These are phyloP conservation scores for Chloroceryle amazona DNA, from an alignment of 2,797 vertebrate genomes.

Conservation along the genomic window DNA sequence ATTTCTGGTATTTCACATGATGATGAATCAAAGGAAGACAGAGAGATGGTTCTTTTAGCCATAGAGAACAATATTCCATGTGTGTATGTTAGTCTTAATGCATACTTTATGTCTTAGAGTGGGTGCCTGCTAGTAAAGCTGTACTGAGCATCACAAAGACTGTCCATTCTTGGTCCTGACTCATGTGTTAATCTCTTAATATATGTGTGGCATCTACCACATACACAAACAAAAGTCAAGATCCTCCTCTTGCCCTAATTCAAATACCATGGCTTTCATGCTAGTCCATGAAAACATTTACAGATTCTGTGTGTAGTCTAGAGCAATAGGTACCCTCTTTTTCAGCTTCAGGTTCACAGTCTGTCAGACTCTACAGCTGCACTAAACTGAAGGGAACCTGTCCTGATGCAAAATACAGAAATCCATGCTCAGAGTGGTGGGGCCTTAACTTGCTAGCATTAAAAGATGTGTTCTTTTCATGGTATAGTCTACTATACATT, in stretches of 20 bases:
- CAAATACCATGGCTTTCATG: background rate
- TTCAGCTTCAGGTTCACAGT: background rate
- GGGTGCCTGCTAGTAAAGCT: fast-evolving
- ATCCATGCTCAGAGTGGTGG: fast-evolving
- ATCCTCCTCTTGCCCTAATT: background rate
- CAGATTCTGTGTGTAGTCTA: background rate
- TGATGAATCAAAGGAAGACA: background rate
- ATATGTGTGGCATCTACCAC: background rate
- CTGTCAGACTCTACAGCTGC: background rate
- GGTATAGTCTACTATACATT: background rate
- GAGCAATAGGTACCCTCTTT: background rate
- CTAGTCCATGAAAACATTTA: background rate
- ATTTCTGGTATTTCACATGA: background rate
- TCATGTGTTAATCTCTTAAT: background rate
- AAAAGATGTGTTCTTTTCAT: background rate
- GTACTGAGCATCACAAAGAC: fast-evolving
- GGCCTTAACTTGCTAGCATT: background rate
- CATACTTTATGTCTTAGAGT: fast-evolving
- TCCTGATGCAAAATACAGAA: background rate
- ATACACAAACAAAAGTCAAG: background rate
- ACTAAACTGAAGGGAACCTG: background rate
- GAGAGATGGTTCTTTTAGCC: background rate
- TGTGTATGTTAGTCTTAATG: fast-evolving
- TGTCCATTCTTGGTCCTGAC: background rate
- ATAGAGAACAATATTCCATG: fast-evolving